Evolutionary conservation across 2,888 invertebrate genomes (phyloP), one percentile per base, ranked within the genome.

Genomic region (Nasonovia ribisnigri): DNA sequence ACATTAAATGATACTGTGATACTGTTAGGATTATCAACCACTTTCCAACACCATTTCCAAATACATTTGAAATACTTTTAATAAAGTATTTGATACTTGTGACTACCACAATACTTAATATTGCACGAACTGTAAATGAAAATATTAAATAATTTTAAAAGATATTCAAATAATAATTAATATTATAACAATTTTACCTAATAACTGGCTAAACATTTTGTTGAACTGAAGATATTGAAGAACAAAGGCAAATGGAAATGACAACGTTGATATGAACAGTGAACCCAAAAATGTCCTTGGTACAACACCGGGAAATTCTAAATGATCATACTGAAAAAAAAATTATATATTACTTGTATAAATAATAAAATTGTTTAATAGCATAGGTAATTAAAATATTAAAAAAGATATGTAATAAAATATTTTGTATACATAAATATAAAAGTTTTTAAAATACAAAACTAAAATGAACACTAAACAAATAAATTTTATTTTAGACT

Each of bases 1-100:
- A 99, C 97, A 99, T 97, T 95, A 99, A 99, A 96, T 99, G 99
- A 96, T 99, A 99, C 96, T 99, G 99, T 1, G 99, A 97, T 43
- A 98, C 97, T 3, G 98, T 98, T 94, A 99, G 97, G 11, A 97
- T 96, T 46, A 98, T 97, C 95, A 97, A 98, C 98, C 98, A 98
- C 95, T 97, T 97, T 16, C 97, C 96, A 95, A 98, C 97, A 95
- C 97, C 97, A 94, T 96, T 96, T 29, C 99, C 99, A 96, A 98
- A 99, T 94, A 97, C 96, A 95, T 97, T 97, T 95, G 97, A 96
- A 60, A 99, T 96, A 13, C 98, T 97, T 95, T 97, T 97, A 94
- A 97, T 97, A 95, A 99, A 97, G 88, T 97, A 96, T 94, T 97
- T 96, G 96, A 99, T 98, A 95, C 98, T 96, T 95, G 96, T 96